Evolutionary conservation across 2,797 vertebrate species (phyloP), one percentile per base, ranked within the genome.

Genomic region (Enteromius viviparus): DNA sequence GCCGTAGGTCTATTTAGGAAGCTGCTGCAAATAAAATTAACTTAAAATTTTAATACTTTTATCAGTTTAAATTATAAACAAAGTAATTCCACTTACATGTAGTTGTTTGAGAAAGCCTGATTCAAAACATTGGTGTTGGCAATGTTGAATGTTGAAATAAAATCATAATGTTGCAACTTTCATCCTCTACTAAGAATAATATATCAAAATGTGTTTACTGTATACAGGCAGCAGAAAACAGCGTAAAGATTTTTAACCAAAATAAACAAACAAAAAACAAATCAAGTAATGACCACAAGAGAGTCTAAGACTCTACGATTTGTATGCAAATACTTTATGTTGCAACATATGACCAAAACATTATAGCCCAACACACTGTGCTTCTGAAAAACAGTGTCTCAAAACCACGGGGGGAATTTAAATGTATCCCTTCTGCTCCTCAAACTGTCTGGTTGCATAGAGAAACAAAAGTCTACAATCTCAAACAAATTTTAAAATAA

Each of bases 401-500:
- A 64, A 74, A 81, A 11, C 23, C n/a, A 45, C 42, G 3, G 2
- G 10, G 71, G 5, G 34, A 40, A 23, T 62, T 23, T 26, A 69
- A 82, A 82, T 29, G 51, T 0, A n/a, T 64, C 40, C 62, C 51
- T 84, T 82, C 26, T 45, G 76, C 79, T 69, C 49, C 75, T 72
- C 47, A 5, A 19, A 64, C 23, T 15, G 37, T 34, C 19, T 75
- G 51, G 23, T 53, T 78, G 80, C 81, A 77, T 58, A 60, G 55
- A 82, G 65, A 72, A 80, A 76, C 17, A 78, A 62, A 6, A 37
- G 3, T 40, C n/a, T 4, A 58, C 14, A 51, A 85, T 49, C 34
- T 62, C 12, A 75, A 47, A 66, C 34, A 85, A 89, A 34, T 75
- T 32, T 42, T 81, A 75, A 82, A 88, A 89, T 89, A 89, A 89